A percentile compares a stretch with the other conserved stretches of the same genome.
Evolutionary conservation across 2,797 vertebrate genomes (phyloP).

Genomic region (Sebastes steindachneri): DNA sequence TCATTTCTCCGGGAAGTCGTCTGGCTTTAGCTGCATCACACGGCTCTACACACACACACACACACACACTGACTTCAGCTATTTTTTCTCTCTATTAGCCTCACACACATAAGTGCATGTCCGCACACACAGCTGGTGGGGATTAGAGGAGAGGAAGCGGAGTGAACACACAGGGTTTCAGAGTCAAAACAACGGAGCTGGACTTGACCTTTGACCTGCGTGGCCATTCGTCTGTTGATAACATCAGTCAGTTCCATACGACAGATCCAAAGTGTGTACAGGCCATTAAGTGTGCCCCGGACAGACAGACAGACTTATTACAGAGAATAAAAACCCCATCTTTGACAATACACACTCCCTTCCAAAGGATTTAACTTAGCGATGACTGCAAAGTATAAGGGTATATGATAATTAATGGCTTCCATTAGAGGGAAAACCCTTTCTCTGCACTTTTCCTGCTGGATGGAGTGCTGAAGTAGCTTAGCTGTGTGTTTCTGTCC

Average conservation of each 20-base stretch:
- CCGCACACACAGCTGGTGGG: slow-evolving; percentile 59
- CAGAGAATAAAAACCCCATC: slow-evolving; percentile 15
- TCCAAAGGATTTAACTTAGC: slow-evolving; percentile 44
- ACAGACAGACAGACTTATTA: slow-evolving; percentile 21
- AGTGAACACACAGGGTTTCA: slow-evolving; percentile 56
- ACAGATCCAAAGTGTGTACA: slow-evolving; percentile 46
- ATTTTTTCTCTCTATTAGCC: slow-evolving; percentile 36
- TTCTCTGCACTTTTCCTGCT: slow-evolving; percentile 76
- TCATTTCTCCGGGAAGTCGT: slow-evolving; percentile 49
- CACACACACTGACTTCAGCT: slow-evolving; percentile 6
- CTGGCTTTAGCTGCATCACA: slow-evolving; percentile 20
- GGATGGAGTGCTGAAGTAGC: slow-evolving; percentile 74
- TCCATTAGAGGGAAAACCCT: slow-evolving; percentile 73
- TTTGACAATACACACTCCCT: slow-evolving; percentile 38
- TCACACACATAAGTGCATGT: slow-evolving; percentile 36
- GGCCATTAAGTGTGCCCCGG: slow-evolving; percentile 41
- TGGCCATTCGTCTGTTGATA: slow-evolving; percentile 75
- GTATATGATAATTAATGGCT: slow-evolving; percentile 77
- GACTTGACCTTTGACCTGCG: slow-evolving; percentile 74
- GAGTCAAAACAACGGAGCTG: slow-evolving; percentile 75
- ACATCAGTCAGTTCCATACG: slow-evolving; percentile 55
- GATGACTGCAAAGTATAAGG: slow-evolving; percentile 63
- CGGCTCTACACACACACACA: background rate
- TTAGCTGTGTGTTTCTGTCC: slow-evolving; percentile 67
- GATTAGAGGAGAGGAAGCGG: slow-evolving; percentile 73